These are phyloP conservation scores for Saxidomus purpurata DNA, from an alignment of 1,140 invertebrate species.

Conservation along the genomic window DNA sequence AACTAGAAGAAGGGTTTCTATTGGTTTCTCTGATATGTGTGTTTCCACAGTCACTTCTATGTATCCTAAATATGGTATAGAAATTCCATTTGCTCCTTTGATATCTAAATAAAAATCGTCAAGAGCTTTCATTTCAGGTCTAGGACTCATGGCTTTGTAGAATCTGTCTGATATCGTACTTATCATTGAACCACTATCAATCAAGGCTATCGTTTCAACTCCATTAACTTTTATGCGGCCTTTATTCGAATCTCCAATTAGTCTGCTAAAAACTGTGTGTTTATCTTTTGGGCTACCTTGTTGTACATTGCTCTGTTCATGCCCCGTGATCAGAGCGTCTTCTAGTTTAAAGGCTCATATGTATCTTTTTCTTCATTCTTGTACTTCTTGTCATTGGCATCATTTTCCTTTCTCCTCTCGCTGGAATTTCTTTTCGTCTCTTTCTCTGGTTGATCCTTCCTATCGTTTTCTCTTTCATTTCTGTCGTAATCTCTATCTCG, in stretches of 20 bases:
- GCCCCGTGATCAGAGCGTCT: conserved; percentile 1
- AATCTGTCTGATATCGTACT: not conserved
- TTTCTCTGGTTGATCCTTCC: no score
- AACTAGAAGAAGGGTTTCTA: not conserved
- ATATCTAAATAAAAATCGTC: not conserved
- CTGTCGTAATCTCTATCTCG: no score
- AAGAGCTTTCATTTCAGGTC: no score
- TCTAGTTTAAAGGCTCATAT: not conserved
- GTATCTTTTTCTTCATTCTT: no score
- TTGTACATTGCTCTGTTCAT: not conserved
- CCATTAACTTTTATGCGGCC: no score
- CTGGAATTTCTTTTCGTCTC: no score
- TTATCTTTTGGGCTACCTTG: not conserved
- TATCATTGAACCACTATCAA: conserved; percentile 14
- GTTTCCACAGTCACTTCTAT: not conserved
- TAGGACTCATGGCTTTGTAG: not conserved
- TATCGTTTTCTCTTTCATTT: no score
- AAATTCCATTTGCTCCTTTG: not conserved
- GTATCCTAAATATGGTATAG: not conserved
- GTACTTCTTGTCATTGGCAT: no score
- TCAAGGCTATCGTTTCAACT: no score
- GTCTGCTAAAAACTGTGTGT: no score
- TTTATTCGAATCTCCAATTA: no score
- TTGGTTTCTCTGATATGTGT: not conserved
- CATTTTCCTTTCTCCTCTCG: no score